Conservation (phyloP, 2,113 vertebrate genomes). For the Thryonomys swinderianus region DNA sequence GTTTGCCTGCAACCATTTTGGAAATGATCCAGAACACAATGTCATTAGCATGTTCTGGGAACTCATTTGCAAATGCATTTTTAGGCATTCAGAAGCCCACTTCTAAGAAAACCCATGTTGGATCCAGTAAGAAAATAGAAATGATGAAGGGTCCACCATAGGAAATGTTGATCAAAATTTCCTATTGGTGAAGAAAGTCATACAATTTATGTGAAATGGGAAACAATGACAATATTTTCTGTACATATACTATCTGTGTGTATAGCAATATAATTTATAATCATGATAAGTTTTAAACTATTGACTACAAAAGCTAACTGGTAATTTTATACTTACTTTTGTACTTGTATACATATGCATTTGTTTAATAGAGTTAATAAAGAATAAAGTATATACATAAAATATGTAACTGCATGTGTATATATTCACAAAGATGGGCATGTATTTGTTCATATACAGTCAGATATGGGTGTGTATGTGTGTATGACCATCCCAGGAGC, state of each 20-base stretch:
- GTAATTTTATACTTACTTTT: not conserved
- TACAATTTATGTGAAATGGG: not conserved
- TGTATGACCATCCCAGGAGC: not conserved
- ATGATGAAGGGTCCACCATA: not conserved
- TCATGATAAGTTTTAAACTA: not conserved
- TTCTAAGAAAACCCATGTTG: constrained; percentile 41
- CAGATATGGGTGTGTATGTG: not conserved
- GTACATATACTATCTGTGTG: not conserved
- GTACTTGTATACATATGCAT: not conserved
- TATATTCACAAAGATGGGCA: not conserved
- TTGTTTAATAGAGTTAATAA: not conserved
- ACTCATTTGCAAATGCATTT: constrained; percentile 79
- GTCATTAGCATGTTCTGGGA: constrained; percentile 74
- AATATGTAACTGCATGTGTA: not conserved
- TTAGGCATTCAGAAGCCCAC: constrained; percentile 52
- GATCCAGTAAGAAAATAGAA: not conserved
- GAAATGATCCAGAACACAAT: constrained; percentile 64
- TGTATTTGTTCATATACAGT: not conserved
- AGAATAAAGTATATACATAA: not conserved
- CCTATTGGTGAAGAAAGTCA: not conserved
- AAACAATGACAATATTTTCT: not conserved
- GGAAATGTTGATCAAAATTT: not conserved
- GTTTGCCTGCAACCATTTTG: constrained; percentile 69
- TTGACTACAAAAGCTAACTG: not conserved
- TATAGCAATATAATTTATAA: not conserved